Percentiles rank a stretch among this genome's conserved stretches.
phyloP scores from a whole-genome alignment of 2,888 invertebrate species.

The Pristionchus fissidentatus region DNA sequence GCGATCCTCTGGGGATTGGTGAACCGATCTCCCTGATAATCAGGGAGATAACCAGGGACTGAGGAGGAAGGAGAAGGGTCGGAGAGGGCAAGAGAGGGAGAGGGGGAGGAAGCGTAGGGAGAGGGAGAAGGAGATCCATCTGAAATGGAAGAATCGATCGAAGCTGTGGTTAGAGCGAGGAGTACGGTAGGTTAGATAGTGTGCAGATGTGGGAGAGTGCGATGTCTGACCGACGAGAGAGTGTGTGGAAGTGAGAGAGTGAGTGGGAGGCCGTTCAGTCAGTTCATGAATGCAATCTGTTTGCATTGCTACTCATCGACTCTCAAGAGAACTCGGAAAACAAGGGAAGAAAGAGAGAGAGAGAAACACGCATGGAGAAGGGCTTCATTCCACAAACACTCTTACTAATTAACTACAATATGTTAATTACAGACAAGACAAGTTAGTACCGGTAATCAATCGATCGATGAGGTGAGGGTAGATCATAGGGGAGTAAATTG shows the following conservation, averaged over 20 bases:
- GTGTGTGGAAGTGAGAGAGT: conserved; percentile 1
- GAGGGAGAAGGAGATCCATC: background rate
- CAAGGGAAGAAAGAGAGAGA: too few relatives aligned
- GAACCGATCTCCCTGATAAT: conserved; percentile 70
- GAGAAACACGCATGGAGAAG: background rate
- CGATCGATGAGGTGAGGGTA: too few relatives aligned
- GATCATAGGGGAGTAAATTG: background rate
- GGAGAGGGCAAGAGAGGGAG: background rate
- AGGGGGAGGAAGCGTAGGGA: background rate
- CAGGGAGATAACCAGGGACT: conserved; percentile 68
- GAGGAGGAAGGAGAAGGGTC: conserved; percentile 15
- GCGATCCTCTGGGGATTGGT: conserved; percentile 67
- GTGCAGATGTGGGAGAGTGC: background rate
- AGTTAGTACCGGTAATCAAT: background rate
- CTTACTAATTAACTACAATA: background rate
- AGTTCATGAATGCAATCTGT: conserved; percentile 30
- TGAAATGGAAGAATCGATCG: conserved; percentile 15
- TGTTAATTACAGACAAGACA: conserved; percentile 1
- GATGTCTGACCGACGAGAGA: background rate
- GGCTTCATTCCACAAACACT: conserved; percentile 36
- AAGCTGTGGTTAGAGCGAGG: conserved; percentile 42
- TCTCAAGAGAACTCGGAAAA: conserved; percentile 23
- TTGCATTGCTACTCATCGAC: background rate
- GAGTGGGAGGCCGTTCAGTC: too few relatives aligned
- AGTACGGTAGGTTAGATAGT: conserved; percentile 37